Conservation (phyloP, 2,888 invertebrate genomes). For the Watsonalla cultraria region DNA sequence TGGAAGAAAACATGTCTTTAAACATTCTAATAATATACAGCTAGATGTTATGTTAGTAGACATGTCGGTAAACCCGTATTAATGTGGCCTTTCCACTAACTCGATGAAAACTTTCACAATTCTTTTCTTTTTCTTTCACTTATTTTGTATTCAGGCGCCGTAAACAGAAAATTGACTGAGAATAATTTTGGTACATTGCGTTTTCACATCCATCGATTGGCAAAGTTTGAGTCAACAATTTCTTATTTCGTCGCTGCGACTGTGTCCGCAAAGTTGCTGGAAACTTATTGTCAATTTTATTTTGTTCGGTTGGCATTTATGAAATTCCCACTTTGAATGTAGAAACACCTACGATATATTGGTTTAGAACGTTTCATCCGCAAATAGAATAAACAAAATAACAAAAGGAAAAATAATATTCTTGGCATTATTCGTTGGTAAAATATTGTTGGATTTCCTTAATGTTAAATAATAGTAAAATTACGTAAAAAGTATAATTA, state of each 20-base stretch:
- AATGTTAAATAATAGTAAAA: too few species aligned
- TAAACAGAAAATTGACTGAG: constrained; percentile 27
- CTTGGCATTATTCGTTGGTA: too few species aligned
- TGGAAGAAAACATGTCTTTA: too few species aligned
- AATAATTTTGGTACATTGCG: constrained; percentile 24
- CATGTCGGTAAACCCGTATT: too few species aligned
- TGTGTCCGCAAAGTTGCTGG: neutral
- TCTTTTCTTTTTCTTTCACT: constrained; percentile 16
- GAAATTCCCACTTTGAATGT: neutral
- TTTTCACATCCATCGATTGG: constrained; percentile 4
- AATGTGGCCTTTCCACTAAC: neutral
- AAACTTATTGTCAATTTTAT: neutral
- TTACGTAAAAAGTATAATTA: too few species aligned
- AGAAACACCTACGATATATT: too few species aligned
- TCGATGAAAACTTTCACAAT: constrained; percentile 2
- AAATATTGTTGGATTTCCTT: too few species aligned
- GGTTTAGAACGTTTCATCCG: too few species aligned
- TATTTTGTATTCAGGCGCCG: constrained; percentile 31
- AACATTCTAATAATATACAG: too few species aligned
- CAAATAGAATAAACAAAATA: too few species aligned
- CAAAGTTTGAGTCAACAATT: neutral
- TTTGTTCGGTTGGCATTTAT: neutral
- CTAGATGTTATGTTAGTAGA: too few species aligned
- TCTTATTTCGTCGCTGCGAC: neutral
- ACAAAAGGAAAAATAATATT: too few species aligned